Conservation (phyloP, 2,797 vertebrate species). For the Silurus lanzhouensis region DNA sequence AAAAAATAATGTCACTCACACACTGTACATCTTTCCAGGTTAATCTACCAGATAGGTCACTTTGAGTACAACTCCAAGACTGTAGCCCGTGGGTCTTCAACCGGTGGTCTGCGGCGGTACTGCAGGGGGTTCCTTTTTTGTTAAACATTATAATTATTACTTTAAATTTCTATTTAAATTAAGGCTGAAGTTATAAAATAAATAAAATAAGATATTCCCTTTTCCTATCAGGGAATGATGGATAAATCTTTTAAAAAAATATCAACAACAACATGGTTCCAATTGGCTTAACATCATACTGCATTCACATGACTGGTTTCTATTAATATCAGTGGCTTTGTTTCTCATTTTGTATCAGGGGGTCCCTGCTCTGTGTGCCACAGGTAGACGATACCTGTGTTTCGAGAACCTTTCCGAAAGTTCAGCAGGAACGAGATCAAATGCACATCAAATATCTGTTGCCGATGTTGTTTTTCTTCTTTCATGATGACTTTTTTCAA, state of each 20-base stretch:
- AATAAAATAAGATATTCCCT: too few relatives aligned
- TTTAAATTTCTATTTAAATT: too few relatives aligned
- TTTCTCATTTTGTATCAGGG: too few relatives aligned
- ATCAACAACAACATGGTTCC: too few relatives aligned
- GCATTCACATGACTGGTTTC: too few relatives aligned
- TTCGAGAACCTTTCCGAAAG: conserved; percentile 16
- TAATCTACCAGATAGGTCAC: conserved; percentile 8
- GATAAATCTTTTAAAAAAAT: too few relatives aligned
- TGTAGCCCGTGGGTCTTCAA: not conserved
- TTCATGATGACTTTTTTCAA: not conserved
- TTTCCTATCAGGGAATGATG: too few relatives aligned
- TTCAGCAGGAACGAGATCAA: not conserved
- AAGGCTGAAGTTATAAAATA: too few relatives aligned
- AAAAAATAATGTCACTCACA: not conserved
- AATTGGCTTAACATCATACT: too few relatives aligned
- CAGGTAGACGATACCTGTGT: conserved; percentile 8
- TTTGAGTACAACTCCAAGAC: not conserved
- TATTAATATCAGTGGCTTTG: too few relatives aligned
- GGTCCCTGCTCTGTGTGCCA: not conserved
- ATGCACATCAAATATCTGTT: not conserved
- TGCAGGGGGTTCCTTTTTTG: not conserved
- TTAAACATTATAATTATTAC: not conserved
- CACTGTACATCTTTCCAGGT: not conserved
- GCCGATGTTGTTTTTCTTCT: not conserved
- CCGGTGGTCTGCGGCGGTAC: not conserved